Base-by-base conservation (phyloP, 2,113 vertebrate genomes). In the Hemichromis elongatus region DNA sequence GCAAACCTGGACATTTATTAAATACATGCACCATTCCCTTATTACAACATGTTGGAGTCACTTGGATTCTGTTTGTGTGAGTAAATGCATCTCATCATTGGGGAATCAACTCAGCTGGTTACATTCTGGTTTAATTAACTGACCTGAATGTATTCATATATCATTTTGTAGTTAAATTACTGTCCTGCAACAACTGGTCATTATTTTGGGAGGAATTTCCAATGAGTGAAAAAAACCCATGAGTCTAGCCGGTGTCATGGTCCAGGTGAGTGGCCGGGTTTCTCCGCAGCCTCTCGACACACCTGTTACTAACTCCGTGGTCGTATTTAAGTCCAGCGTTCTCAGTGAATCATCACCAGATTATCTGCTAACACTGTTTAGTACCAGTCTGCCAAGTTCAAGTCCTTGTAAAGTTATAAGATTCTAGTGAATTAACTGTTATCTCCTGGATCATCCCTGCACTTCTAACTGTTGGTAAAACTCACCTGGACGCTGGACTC, bases 191-290 rank as follows among this genome's bases (percentile, higher is more conserved):
- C 63, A 42, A 42, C 63, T 9, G n/a, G 12, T 68, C 40, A 68
- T 40, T 68, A 9, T 68, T 24, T 68, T 40, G 18, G 0, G 40
- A 70, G 66, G 21, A 4, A 18, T 18, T 45, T 45, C 21, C 6
- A n/a, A 7, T n/a, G 59, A 63, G 0, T 37, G 35, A 63, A 0
- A 63, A 26, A 45, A 2, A 47, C 16, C 0, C 0, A 6, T 18
- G 37, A 70, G 13, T 9, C 35, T 4, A 24, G 14, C 63, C 3
- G 0, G 7, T 55, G 21, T 55, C 53, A 55, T 24, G 53, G 10
- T 24, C 53, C 21, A n/a, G 53, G 53, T 12, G 53, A 54, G 53
- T 54, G 53, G 53, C 5, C 21, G n/a, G 53, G n/a, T 54, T 54
- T 54, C 53, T 54, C 11, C 21, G n/a, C 52, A 54, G 52, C 6